Base-by-base conservation (phyloP, 1,140 invertebrate genomes). In the Drosophila baimaii region DNA sequence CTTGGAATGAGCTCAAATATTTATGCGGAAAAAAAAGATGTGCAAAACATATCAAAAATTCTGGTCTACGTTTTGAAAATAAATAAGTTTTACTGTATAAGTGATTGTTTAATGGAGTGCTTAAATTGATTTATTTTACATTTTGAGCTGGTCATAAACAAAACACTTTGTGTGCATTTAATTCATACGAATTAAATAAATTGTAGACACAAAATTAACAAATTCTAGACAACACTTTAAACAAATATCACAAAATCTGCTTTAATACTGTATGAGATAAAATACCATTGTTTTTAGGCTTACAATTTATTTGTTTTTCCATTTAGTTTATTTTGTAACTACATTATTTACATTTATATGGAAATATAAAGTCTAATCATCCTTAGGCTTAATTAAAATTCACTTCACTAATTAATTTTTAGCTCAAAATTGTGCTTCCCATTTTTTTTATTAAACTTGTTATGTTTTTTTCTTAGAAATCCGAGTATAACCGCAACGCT, bases 1-100 rank as follows among this genome's bases (percentile, higher is more conserved):
- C 29, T 61, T 4, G 12, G 23, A 39, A 68, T 66, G 27, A 49
- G 10, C 17, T 39, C 5, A 15, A 21, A 35, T 35, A 15, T 27
- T 35, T 64, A 64, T 35, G 2, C 15, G 8, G 0, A 21, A 19
- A 8, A n/a, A 27, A 8, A n/a, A 27, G 1, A 21, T 54, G 29
- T 21, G 17, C 29, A 33, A 19, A 12, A 12, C 6, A 15, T n/a
- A n/a, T 1, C 13, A 23, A 55, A 39, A 2, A 55, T 23, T 37
- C 31, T 33, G 9, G 8, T 55, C 31, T 37, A 21, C 31, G 21
- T n/a, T 55, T 23, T 12, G 12, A 9, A 43, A 31, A 23, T 61
- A 43, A 41, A 41, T n/a, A 10, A 8, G 1, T 49, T 19, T 15
- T 5, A 27, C 6, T 6, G 6, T n/a, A 23, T 10, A 15, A 47